These are phyloP conservation scores for Drosophila willistoni DNA, from an alignment of 1,140 invertebrate species.

Conservation along the genomic window DNA sequence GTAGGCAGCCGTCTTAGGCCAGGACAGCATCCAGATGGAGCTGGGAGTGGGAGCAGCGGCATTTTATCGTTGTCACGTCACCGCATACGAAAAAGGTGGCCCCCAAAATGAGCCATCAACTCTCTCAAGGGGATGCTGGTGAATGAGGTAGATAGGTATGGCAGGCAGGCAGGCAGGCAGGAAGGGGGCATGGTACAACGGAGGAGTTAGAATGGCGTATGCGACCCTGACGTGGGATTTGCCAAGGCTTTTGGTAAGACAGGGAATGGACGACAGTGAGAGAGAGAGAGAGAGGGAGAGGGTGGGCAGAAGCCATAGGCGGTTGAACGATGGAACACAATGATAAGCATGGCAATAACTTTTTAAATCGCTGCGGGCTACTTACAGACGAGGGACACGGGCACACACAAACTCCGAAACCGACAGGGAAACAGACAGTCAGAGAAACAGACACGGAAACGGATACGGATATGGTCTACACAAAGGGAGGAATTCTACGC, in stretches of 20 bases:
- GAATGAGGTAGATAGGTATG: not conserved
- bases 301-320: constrained; percentile 8
- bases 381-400: constrained; percentile 4
- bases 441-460: not conserved
- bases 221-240: constrained; percentile 58
- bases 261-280: too few relatives aligned
- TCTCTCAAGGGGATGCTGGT: constrained; percentile 47
- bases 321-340: constrained; percentile 13
- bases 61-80: constrained; percentile 15
- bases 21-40: not conserved
- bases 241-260: constrained; percentile 44
- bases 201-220: not conserved
- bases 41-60: not conserved
- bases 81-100: constrained; percentile 23
- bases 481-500: not conserved
- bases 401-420: too few relatives aligned
- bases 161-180: too few relatives aligned
- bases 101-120: constrained; percentile 33
- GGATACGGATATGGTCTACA: not conserved
- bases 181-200: too few relatives aligned
- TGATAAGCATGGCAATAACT: constrained; percentile 76
- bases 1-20: constrained; percentile 13
- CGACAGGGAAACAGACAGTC: not conserved
- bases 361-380: constrained; percentile 70
- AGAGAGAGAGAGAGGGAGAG: constrained; percentile 5